Evolutionary conservation across 2,113 vertebrate genomes (phyloP).

Genomic region (Raphicerus campestris): DNA sequence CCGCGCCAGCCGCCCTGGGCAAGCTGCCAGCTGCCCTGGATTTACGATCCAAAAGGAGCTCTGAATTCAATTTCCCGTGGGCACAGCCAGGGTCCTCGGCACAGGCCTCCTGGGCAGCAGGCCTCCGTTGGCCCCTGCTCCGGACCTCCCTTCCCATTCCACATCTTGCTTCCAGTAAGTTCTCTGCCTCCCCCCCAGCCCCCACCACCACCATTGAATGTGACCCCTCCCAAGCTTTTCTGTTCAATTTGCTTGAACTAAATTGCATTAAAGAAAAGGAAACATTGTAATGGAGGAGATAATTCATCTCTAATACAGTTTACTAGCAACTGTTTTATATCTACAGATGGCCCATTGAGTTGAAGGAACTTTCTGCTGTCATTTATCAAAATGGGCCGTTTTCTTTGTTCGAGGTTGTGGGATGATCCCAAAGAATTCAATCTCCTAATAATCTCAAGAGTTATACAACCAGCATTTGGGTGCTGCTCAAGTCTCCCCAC

Average conservation of each 20-base stretch:
- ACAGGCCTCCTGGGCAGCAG: slow-evolving; percentile 7
- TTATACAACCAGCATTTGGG: slow-evolving; percentile 49
- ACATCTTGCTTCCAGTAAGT: slow-evolving; percentile 26
- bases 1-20: background rate
- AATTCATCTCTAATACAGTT: slow-evolving; percentile 61
- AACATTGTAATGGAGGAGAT: slow-evolving; percentile 57
- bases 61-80: slow-evolving; percentile 60
- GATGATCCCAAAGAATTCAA: background rate
- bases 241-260: slow-evolving; percentile 15
- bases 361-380: slow-evolving; percentile 1
- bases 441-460: slow-evolving; percentile 16
- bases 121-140: background rate
- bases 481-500: slow-evolving; percentile 12
- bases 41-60: slow-evolving; percentile 49
- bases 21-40: slow-evolving; percentile 56
- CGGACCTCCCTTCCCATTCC: background rate
- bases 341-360: slow-evolving; percentile 34
- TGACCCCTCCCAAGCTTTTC: slow-evolving; percentile 4
- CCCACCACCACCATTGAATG: background rate
- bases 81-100: slow-evolving; percentile 17
- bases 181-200: background rate
- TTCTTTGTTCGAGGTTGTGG: slow-evolving; percentile 1
- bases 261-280: slow-evolving; percentile 69
- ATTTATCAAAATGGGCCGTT: slow-evolving; percentile 11
- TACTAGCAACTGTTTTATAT: slow-evolving; percentile 60